Base-by-base conservation (phyloP, 1,140 invertebrate genomes). In the Helicoverpa armigera region DNA sequence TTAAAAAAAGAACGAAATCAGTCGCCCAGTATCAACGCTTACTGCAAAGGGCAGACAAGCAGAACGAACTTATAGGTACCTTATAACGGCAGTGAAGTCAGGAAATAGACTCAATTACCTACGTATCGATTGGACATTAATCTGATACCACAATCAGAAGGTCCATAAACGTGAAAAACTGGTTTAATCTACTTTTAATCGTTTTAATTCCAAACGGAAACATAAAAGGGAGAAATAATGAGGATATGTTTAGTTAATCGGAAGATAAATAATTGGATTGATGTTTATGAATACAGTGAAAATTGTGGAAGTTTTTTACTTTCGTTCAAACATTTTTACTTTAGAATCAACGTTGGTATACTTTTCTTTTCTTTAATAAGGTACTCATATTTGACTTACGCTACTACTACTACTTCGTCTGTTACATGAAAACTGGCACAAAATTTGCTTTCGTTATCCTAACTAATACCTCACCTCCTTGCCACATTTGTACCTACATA, bases 31-130 rank as follows among this genome's bases (percentile, higher is more conserved):
- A 3, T 69, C 0, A 69, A 69, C 65, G 48, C 16, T 13, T 50
- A 29, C 65, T 23, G n/a, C 72, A 85, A 88, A 86, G 85, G 82
- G 85, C 81, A 88, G 85, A 88, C 85, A 87, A 86, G 86, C 80
- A 85, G 86, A 87, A 85, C 83, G 85, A 86, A 84, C 83, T 85
- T 86, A 82, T 72, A 85, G 48, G 18, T 72, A 31, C 14, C 14
- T 58, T 58, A 18, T 58, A 73, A 73, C 43, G 53, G 1, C 53
- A 43, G 14, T 58, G 31, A 73, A 73, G 72, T 80, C 74, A 81
- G 82, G 83, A 88, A 87, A 88, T 87, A 87, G 85, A 87, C 85
- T 88, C 84, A 87, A 89, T 90, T 89, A 90, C 78, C 84, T 79
- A 85, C 80, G 80, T 77, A 90, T 88, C 85, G 83, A 83, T 81